Evolutionary conservation across 2,113 vertebrate species (phyloP).

Genomic region (Acanthochromis polyacanthus): DNA sequence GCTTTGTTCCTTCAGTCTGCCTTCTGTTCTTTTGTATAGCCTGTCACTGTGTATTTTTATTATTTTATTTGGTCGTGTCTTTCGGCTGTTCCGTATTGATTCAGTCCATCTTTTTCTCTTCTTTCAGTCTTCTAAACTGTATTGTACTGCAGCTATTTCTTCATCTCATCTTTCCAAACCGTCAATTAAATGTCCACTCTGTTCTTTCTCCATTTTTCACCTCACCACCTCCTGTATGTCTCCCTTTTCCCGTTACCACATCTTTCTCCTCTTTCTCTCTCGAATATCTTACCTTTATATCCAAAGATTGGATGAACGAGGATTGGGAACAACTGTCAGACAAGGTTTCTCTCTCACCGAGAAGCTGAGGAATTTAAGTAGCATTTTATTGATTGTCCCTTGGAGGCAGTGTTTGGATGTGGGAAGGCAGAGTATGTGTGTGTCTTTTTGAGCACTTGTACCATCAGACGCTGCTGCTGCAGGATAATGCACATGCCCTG

Average conservation of each 20-base stretch:
- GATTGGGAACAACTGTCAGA: conserved; percentile 43
- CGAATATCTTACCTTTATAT: conserved; percentile 16
- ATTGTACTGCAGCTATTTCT: background rate
- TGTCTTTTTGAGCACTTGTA: background rate
- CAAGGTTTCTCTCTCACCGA: background rate
- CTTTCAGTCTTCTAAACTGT: background rate
- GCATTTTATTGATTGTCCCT: conserved; percentile 68
- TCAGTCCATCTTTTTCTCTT: background rate
- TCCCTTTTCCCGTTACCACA: background rate
- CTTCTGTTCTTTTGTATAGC: background rate
- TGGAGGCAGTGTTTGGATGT: conserved; percentile 34
- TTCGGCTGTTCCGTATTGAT: background rate
- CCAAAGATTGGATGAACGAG: conserved; percentile 30
- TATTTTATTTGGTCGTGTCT: background rate
- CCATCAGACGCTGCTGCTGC: conserved; percentile 8
- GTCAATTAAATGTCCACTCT: conserved; percentile 23
- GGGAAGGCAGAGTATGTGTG: conserved; percentile 6
- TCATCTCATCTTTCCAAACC: background rate
- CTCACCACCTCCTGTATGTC: background rate
- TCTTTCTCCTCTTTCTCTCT: conserved; percentile 8
- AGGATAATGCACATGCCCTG: conserved; percentile 6
- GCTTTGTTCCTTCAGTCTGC: background rate
- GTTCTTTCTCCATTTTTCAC: background rate
- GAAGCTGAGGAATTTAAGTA: conserved; percentile 63
- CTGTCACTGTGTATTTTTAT: conserved; percentile 2